A percentile compares a stretch with the other conserved stretches of the same genome.
Evolutionary conservation across 2,113 vertebrate species (phyloP).

Genomic region (Gymnobelideus leadbeateri): DNA sequence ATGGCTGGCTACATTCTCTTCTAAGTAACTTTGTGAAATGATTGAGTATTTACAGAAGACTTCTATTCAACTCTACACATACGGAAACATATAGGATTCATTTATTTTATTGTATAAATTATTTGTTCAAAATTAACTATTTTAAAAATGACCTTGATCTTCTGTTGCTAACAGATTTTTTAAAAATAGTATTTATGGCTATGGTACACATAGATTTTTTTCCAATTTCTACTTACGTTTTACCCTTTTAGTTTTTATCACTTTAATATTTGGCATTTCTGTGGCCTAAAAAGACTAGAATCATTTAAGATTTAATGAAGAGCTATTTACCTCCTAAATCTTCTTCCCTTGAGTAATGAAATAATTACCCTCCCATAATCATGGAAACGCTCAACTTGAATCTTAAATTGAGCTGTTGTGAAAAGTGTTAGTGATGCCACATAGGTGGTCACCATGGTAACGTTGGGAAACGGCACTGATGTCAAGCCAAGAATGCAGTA

Average conservation of each 20-base stretch:
- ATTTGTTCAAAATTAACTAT: constrained; percentile 74
- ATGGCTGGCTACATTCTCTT: neutral
- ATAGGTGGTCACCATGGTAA: constrained; percentile 87
- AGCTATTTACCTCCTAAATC: constrained; percentile 89
- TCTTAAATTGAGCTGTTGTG: constrained; percentile 87
- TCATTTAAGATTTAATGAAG: constrained; percentile 89
- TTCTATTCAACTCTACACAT: constrained; percentile 32
- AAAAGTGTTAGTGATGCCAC: constrained; percentile 83
- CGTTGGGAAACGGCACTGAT: constrained; percentile 79
- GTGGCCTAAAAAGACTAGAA: constrained; percentile 83
- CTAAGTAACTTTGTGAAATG: constrained; percentile 40
- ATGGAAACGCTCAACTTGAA: constrained; percentile 86
- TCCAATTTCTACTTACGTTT: constrained; percentile 62
- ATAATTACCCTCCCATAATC: constrained; percentile 88
- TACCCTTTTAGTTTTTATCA: constrained; percentile 79
- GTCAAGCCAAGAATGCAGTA: constrained; percentile 80
- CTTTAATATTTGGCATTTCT: constrained; percentile 87
- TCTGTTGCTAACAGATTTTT: constrained; percentile 64
- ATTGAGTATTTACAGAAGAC: neutral
- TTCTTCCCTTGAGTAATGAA: constrained; percentile 88
- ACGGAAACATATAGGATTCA: constrained; percentile 7
- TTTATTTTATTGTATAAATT: constrained; percentile 73
- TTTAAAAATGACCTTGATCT: constrained; percentile 61
- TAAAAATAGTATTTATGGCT: constrained; percentile 63
- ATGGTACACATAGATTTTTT: constrained; percentile 64